phyloP scores from a whole-genome alignment of 2,888 invertebrate genomes.

The Pogonocherus hispidulus region DNA sequence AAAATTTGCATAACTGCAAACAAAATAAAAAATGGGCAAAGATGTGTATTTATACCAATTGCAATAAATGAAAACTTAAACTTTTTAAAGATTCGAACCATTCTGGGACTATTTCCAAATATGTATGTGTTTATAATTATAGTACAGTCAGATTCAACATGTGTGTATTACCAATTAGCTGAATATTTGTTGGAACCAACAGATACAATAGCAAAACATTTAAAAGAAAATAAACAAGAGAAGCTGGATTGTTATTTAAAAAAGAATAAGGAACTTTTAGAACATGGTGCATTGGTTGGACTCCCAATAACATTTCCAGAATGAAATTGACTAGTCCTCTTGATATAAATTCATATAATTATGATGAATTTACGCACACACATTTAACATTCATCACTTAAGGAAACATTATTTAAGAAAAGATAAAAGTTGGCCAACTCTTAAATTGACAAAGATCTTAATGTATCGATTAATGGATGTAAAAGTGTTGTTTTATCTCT shows the following conservation, averaged over 20 bases:
- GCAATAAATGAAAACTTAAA: slow-evolving; percentile 64
- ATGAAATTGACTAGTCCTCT: too few species aligned
- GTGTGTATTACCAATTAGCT: slow-evolving; percentile 69
- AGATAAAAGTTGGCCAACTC: too few species aligned
- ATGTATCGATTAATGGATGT: too few species aligned
- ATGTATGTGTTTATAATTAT: slow-evolving; percentile 63
- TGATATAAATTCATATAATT: too few species aligned
- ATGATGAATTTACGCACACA: too few species aligned
- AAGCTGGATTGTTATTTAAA: slow-evolving; percentile 58
- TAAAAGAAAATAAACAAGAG: slow-evolving; percentile 55
- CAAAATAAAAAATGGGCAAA: slow-evolving; percentile 60
- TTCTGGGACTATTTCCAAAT: slow-evolving; percentile 27
- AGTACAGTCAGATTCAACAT: slow-evolving; percentile 68
- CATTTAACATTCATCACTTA: too few species aligned
- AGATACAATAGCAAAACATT: slow-evolving; percentile 52
- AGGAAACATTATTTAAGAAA: too few species aligned
- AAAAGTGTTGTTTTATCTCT: too few species aligned
- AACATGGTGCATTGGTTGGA: slow-evolving; percentile 60
- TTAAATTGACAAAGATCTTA: too few species aligned
- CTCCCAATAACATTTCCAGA: slow-evolving; percentile 55
- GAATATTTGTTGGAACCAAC: slow-evolving; percentile 59
- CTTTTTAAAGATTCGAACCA: slow-evolving; percentile 63
- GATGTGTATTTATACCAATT: slow-evolving; percentile 68
- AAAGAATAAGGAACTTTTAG: slow-evolving; percentile 55
- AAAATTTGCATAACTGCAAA: slow-evolving; percentile 68